Evolutionary conservation across 2,113 vertebrate species (phyloP).

Genomic region (Spea multiplicata): DNA sequence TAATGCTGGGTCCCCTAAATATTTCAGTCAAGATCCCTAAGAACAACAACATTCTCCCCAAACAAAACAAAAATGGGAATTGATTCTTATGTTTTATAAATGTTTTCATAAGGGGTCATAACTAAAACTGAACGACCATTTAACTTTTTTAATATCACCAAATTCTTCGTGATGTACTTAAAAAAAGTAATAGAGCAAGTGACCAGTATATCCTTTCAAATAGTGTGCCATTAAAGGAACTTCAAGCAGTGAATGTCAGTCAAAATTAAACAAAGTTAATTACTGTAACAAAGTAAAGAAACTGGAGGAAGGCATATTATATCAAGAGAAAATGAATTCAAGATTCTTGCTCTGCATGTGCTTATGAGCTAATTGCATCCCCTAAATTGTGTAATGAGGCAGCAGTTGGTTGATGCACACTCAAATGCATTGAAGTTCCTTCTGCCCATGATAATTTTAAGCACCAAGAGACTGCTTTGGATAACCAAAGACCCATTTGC

Average conservation of each 20-base stretch:
- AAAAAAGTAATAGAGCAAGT: no score
- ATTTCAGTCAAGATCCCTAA: no score
- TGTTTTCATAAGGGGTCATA: no score
- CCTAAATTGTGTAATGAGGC: constrained; percentile 23
- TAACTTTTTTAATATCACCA: no score
- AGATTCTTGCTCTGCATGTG: neutral
- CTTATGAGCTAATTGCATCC: constrained; percentile 20
- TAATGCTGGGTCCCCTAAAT: no score
- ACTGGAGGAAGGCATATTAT: constrained; percentile 5
- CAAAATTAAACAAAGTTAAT: constrained; percentile 14
- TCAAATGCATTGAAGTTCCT: constrained; percentile 28
- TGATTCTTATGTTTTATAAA: no score
- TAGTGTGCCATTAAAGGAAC: no score
- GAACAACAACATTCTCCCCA: no score
- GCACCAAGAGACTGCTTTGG: constrained; percentile 11
- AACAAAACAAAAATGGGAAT: no score
- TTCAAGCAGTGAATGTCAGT: neutral
- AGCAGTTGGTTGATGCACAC: constrained; percentile 40
- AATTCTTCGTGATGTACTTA: no score
- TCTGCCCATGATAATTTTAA: constrained; percentile 37
- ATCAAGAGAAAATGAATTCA: constrained; percentile 9
- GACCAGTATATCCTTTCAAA: no score
- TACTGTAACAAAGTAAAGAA: constrained; percentile 14
- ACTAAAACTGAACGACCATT: no score
- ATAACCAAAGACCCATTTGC: constrained; percentile 23